phyloP scores from a whole-genome alignment of 2,113 vertebrate genomes.

The Antechinus flavipes region DNA sequence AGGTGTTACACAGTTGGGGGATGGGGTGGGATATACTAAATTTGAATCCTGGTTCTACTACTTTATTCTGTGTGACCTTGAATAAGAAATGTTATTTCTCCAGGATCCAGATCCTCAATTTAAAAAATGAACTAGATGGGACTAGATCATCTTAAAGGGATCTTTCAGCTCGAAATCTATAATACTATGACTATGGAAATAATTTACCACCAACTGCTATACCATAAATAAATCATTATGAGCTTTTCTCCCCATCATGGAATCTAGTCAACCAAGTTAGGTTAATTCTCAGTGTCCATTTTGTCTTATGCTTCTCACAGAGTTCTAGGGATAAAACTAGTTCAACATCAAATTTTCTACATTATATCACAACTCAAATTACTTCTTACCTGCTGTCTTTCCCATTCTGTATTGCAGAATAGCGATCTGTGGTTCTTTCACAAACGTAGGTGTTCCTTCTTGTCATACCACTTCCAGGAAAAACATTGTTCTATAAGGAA shows the following conservation, averaged over 20 bases:
- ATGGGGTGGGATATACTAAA: not conserved
- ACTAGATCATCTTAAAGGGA: not conserved
- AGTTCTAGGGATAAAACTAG: not conserved
- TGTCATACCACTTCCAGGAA: constrained; percentile 93
- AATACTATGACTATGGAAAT: not conserved
- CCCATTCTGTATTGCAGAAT: constrained; percentile 94
- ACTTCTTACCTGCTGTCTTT: constrained; percentile 95
- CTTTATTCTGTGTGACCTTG: not conserved
- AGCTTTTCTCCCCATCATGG: not conserved
- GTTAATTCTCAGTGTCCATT: not conserved
- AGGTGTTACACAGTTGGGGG: not conserved
- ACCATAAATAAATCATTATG: not conserved
- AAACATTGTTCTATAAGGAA: constrained; percentile 87
- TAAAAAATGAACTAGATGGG: not conserved
- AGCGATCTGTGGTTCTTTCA: constrained; percentile 94
- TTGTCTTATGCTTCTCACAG: not conserved
- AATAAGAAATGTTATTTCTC: not conserved
- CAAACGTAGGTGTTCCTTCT: constrained; percentile 98
- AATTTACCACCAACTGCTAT: not conserved
- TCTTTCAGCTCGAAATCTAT: not conserved
- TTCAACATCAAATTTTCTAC: accelerated
- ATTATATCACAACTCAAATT: not conserved
- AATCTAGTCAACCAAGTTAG: not conserved
- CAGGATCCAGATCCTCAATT: not conserved
- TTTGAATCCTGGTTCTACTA: not conserved